Conservation (phyloP, 2,797 vertebrate species). For the Intellagama lesueurii region DNA sequence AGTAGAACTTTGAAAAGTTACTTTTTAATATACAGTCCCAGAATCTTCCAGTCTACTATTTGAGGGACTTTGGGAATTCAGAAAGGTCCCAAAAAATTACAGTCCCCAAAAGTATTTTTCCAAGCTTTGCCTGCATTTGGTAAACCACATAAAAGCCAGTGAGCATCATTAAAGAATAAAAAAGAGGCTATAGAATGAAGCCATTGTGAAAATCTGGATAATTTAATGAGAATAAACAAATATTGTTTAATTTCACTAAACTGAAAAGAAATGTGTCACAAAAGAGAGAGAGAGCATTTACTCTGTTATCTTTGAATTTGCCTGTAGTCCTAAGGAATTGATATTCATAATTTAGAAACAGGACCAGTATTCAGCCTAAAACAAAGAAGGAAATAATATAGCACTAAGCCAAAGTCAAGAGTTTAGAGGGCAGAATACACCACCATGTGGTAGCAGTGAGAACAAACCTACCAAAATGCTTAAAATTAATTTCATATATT, state of each 20-base stretch:
- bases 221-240: conserved; percentile 18
- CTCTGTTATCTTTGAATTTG: background rate
- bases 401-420: background rate
- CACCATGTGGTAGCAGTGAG: conserved; percentile 68
- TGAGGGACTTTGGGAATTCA: too few species aligned
- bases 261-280: conserved; percentile 28
- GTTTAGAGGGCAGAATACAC: conserved; percentile 58
- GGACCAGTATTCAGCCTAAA: background rate
- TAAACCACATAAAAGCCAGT: conserved; percentile 3
- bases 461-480: background rate
- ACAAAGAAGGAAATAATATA: background rate
- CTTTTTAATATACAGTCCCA: background rate
- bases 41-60: background rate
- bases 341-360: background rate
- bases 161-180: conserved; percentile 17
- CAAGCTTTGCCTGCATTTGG: background rate
- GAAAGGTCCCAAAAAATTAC: too few species aligned
- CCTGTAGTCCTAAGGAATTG: background rate
- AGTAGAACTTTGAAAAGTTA: too few species aligned
- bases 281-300: background rate
- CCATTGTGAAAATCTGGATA: background rate
- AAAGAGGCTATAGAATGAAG: accelerated
- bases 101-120: too few species aligned
- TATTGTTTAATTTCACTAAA: background rate
- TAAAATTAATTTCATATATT: background rate